Evolutionary conservation across 2,113 vertebrate genomes (phyloP).

Genomic region (Elanus axillaris): DNA sequence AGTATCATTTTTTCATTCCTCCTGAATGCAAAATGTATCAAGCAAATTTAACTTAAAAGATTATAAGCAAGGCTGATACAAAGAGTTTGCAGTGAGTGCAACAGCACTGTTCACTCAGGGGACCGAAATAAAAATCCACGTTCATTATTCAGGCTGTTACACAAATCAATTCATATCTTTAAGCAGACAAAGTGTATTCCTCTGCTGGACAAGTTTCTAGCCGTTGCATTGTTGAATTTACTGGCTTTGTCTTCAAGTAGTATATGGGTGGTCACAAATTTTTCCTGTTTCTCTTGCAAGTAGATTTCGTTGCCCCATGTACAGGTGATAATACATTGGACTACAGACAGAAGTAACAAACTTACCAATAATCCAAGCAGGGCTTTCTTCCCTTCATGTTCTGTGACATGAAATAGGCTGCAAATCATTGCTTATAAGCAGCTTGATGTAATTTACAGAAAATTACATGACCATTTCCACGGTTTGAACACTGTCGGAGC

Average conservation of each 20-base stretch:
- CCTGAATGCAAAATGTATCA: not conserved
- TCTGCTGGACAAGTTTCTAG: not conserved
- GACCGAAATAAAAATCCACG: not conserved
- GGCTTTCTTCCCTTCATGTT: not conserved
- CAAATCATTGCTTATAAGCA: not conserved
- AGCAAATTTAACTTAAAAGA: not conserved
- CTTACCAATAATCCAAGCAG: not conserved
- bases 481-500: not conserved
- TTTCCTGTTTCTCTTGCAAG: not conserved
- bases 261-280: not conserved
- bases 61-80: not conserved
- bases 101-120: not conserved
- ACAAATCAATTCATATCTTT: not conserved
- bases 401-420: not conserved
- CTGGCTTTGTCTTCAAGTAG: not conserved
- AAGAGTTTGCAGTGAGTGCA: not conserved
- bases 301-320: not conserved
- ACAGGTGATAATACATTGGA: not conserved
- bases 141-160: not conserved
- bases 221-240: not conserved
- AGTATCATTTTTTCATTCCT: not conserved
- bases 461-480: not conserved
- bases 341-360: not conserved
- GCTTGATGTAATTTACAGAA: not conserved
- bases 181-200: not conserved